phyloP scores from a whole-genome alignment of 2,888 invertebrate species.

The Sisyra terminalis region DNA sequence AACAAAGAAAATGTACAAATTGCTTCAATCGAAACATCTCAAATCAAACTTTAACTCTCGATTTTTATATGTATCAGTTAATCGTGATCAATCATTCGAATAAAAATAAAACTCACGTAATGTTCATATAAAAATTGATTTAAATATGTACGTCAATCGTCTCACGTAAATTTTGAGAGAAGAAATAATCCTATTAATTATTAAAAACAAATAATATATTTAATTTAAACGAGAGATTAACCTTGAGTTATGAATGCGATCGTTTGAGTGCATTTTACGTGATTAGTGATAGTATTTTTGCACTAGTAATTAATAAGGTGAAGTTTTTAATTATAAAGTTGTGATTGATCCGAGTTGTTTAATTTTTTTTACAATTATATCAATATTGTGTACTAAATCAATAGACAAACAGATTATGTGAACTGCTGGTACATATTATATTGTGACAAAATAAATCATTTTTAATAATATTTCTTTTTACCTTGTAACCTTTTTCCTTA shows the following conservation, averaged over 20 bases:
- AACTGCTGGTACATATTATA: slow-evolving; percentile 1
- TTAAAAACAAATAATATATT: no score
- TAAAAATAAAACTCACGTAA: no score
- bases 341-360: slow-evolving; percentile 21
- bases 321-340: slow-evolving; percentile 16
- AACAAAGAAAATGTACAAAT: slow-evolving; percentile 1
- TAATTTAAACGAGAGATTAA: no score
- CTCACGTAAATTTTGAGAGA: no score
- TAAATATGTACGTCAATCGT: no score
- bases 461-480: slow-evolving; percentile 8
- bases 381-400: background rate
- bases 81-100: no score
- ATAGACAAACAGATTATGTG: background rate
- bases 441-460: slow-evolving; percentile 15
- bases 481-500: background rate
- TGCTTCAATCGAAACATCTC: slow-evolving; percentile 12
- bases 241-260: slow-evolving; percentile 15
- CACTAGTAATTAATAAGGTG: slow-evolving; percentile 27
- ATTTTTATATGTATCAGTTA: no score
- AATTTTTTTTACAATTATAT: slow-evolving; percentile 1
- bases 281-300: slow-evolving; percentile 28
- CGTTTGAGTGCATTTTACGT: slow-evolving; percentile 14
- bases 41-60: no score
- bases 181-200: no score
- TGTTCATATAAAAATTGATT: no score